Conservation (phyloP, 2,888 invertebrate genomes). For the Hirtodrosophila confusa region DNA sequence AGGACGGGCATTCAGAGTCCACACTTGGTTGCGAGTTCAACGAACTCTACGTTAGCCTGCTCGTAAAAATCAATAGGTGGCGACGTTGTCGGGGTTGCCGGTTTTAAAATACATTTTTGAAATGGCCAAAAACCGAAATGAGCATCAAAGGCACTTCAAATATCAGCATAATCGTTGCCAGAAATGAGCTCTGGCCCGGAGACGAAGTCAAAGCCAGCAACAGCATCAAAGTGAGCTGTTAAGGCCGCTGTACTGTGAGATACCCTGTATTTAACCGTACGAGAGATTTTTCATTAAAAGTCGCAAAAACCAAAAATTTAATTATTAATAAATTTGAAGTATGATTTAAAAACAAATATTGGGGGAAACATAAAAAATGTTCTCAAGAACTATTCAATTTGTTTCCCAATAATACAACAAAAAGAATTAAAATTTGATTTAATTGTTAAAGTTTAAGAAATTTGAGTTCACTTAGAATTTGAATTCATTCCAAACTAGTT, state of each 20-base stretch:
- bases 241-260: neutral
- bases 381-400: too few relatives aligned
- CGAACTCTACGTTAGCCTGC: slow-evolving; percentile 66
- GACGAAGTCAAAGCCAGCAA: slow-evolving; percentile 15
- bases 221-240: neutral
- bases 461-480: too few relatives aligned
- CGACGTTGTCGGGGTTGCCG: slow-evolving; percentile 21
- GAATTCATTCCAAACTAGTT: too few relatives aligned
- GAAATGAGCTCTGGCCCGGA: slow-evolving; percentile 44
- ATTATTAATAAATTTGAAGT: too few relatives aligned
- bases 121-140: slow-evolving; percentile 56
- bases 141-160: slow-evolving; percentile 79
- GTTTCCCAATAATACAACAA: too few relatives aligned
- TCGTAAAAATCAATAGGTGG: slow-evolving; percentile 76
- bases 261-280: slow-evolving; percentile 15
- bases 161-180: slow-evolving; percentile 66
- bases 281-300: too few relatives aligned
- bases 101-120: slow-evolving; percentile 68
- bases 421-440: too few relatives aligned
- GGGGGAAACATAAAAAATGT: too few relatives aligned
- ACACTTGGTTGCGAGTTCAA: slow-evolving; percentile 42
- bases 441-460: too few relatives aligned
- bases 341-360: too few relatives aligned
- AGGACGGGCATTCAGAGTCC: neutral
- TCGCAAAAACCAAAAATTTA: too few relatives aligned